Conservation (phyloP, 1,140 invertebrate genomes). For the Orchesella cincta region DNA sequence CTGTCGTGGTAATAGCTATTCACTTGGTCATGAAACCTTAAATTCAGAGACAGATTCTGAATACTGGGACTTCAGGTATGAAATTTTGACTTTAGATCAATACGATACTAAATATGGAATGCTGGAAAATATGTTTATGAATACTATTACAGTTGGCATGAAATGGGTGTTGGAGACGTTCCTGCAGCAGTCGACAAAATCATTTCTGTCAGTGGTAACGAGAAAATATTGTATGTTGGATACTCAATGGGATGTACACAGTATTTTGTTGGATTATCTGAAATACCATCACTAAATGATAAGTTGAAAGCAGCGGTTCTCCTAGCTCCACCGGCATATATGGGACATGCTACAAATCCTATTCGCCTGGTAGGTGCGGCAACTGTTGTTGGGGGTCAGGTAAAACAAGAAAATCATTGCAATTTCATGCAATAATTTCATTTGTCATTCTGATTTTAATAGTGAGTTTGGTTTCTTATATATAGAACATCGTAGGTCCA, state of each 20-base stretch:
- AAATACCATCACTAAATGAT: background rate
- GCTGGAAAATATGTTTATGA: background rate
- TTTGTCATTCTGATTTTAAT: background rate
- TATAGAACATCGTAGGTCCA: too few relatives aligned
- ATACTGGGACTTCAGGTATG: constrained; percentile 52
- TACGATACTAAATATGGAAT: too few relatives aligned
- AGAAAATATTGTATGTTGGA: background rate
- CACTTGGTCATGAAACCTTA: constrained; percentile 49
- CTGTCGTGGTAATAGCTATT: constrained; percentile 60
- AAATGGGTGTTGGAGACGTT: background rate
- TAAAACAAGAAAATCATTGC: background rate
- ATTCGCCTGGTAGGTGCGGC: background rate
- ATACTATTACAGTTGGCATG: constrained; percentile 1
- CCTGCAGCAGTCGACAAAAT: background rate
- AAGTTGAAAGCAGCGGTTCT: background rate
- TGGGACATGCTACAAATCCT: background rate
- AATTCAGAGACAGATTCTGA: constrained; percentile 37
- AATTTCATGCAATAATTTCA: background rate
- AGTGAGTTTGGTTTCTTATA: too few relatives aligned
- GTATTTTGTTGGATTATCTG: background rate
- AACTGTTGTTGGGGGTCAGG: background rate
- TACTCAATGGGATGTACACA: background rate
- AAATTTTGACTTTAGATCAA: background rate
- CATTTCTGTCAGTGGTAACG: background rate
- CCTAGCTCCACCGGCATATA: background rate